Evolutionary conservation across 2,888 invertebrate species (phyloP).

Genomic region (Altica lythri): DNA sequence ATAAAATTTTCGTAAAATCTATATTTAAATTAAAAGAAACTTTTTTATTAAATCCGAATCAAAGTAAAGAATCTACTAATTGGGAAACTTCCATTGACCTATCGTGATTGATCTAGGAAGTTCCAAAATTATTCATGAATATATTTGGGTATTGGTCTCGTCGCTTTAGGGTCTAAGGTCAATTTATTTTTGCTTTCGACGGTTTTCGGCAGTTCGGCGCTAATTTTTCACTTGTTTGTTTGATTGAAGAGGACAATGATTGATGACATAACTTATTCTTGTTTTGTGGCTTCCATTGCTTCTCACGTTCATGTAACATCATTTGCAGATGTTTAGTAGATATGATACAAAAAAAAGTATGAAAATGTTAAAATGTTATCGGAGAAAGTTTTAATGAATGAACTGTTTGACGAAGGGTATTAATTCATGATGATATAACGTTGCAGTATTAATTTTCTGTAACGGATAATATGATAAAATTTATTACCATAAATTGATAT

Average conservation of each 20-base stretch:
- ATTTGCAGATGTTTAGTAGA: slow-evolving; percentile 6
- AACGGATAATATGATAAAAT: too few relatives aligned
- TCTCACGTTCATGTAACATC: slow-evolving; percentile 7
- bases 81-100: slow-evolving; percentile 11
- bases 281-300: not conserved
- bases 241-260: slow-evolving; percentile 24
- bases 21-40: too few relatives aligned
- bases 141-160: slow-evolving; percentile 8
- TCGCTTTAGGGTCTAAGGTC: slow-evolving; percentile 11
- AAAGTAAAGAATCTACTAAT: too few relatives aligned
- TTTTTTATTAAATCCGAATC: too few relatives aligned
- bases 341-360: too few relatives aligned
- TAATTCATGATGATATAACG: too few relatives aligned
- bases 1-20: too few relatives aligned
- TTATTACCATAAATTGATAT: too few relatives aligned
- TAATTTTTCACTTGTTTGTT: slow-evolving; percentile 25
- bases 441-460: too few relatives aligned
- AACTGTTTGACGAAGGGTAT: not conserved
- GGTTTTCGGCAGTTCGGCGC: slow-evolving; percentile 12
- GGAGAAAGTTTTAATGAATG: too few relatives aligned
- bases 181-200: slow-evolving; percentile 22
- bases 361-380: too few relatives aligned
- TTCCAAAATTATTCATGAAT: slow-evolving; percentile 18
- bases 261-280: slow-evolving; percentile 13
- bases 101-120: slow-evolving; percentile 13